Evolutionary conservation across 2,113 vertebrate species (phyloP).

Genomic region (Chamaea fasciata): DNA sequence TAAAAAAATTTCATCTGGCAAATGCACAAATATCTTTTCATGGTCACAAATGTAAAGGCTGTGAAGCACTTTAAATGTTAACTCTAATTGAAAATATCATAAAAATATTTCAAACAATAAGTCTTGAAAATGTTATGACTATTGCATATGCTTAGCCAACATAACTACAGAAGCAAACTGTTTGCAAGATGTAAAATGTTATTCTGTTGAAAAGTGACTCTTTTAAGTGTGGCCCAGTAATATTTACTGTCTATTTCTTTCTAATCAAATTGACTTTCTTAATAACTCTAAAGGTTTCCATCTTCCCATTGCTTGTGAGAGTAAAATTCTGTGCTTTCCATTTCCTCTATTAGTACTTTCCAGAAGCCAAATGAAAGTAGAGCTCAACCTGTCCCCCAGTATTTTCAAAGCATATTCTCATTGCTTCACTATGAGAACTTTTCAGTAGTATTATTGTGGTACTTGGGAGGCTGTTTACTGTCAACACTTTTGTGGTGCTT

Average conservation of each 20-base stretch:
- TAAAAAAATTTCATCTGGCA: constrained; percentile 4
- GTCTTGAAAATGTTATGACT: neutral
- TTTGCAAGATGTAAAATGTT: neutral
- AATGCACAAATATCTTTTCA: neutral
- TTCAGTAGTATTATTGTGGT: neutral
- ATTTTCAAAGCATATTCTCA: neutral
- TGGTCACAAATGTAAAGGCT: neutral
- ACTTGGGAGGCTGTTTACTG: neutral
- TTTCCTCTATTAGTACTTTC: neutral
- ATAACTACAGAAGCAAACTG: neutral
- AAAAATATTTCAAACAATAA: neutral
- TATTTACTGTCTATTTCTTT: neutral
- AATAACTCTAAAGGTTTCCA: neutral
- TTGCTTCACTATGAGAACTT: neutral
- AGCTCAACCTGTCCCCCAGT: neutral
- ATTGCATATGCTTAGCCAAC: neutral
- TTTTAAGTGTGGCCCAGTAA: neutral
- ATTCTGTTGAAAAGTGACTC: neutral
- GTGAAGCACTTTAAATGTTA: neutral
- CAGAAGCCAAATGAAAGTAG: neutral
- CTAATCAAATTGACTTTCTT: neutral
- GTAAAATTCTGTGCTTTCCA: neutral
- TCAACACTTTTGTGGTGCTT: neutral
- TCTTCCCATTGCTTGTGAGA: neutral
- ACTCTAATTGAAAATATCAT: neutral